These are phyloP conservation scores for Lepidocolaptes lacrymiger DNA, from an alignment of 2,797 vertebrate genomes.

Conservation along the genomic window DNA sequence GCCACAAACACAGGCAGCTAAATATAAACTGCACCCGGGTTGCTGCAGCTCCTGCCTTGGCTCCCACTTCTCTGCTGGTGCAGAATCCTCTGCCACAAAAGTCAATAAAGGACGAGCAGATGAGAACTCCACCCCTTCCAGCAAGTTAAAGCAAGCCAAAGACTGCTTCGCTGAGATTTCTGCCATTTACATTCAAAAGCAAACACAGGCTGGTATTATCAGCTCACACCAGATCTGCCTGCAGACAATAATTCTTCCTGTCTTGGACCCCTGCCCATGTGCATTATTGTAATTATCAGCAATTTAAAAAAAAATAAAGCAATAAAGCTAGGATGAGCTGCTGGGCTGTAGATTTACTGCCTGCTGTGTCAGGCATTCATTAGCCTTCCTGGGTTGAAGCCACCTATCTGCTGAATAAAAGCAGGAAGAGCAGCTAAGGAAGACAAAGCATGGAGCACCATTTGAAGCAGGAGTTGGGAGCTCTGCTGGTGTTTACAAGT, in stretches of 20 bases:
- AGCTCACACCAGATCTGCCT: slow-evolving; percentile 75
- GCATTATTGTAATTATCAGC: slow-evolving; percentile 80
- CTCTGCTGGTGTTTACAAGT: background rate
- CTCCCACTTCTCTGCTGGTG: background rate
- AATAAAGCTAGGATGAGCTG: slow-evolving; percentile 68
- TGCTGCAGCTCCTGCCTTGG: background rate
- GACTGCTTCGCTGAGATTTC: slow-evolving; percentile 60
- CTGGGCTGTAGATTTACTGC: slow-evolving; percentile 59
- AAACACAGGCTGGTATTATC: slow-evolving; percentile 73
- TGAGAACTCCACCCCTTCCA: slow-evolving; percentile 40
- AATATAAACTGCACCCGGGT: background rate
- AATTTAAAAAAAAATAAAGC: slow-evolving; percentile 74
- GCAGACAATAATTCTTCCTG: slow-evolving; percentile 79
- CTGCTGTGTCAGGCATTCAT: slow-evolving; percentile 68
- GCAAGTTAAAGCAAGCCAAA: slow-evolving; percentile 66
- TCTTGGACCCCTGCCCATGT: slow-evolving; percentile 71
- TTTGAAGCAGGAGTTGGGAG: background rate
- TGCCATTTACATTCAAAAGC: slow-evolving; percentile 67
- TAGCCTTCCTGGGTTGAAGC: slow-evolving; percentile 60
- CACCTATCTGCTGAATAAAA: slow-evolving; percentile 61
- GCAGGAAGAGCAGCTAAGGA: slow-evolving; percentile 29
- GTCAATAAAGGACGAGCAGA: slow-evolving; percentile 9
- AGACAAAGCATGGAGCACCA: background rate
- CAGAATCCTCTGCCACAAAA: background rate
- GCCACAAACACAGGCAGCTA: background rate